Conservation (phyloP, 2,888 invertebrate genomes). For the Nipponacmea schrenckii region DNA sequence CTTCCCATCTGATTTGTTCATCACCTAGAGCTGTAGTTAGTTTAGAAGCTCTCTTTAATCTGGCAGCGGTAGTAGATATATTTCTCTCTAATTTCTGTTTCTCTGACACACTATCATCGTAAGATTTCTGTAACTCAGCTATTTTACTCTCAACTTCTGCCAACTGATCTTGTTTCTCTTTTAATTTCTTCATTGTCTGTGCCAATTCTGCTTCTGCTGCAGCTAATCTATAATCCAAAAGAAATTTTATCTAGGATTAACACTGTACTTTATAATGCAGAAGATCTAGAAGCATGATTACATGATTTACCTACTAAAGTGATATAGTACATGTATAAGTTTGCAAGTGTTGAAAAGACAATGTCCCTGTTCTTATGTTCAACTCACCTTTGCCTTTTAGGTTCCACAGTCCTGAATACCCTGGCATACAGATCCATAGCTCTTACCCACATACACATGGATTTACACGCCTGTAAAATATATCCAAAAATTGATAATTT, state of each 20-base stretch:
- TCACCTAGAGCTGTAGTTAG: conserved; percentile 87
- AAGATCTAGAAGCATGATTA: too few species aligned
- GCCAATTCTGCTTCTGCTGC: conserved; percentile 81
- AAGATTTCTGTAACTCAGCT: conserved; percentile 67
- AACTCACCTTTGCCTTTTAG: conserved; percentile 81
- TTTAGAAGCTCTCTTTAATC: conserved; percentile 84
- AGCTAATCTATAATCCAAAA: conserved; percentile 50
- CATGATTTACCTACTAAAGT: too few species aligned
- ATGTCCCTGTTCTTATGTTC: too few species aligned
- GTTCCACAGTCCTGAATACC: conserved; percentile 87
- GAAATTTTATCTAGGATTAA: too few species aligned
- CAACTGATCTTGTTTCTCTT: conserved; percentile 83
- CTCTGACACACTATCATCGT: conserved; percentile 72
- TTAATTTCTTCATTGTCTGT: conserved; percentile 79
- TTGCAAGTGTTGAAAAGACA: too few species aligned
- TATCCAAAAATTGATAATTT: background rate
- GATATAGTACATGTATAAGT: too few species aligned
- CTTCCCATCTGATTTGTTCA: conserved; percentile 71
- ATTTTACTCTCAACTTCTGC: conserved; percentile 83
- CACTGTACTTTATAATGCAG: background rate
- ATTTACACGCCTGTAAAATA: conserved; percentile 79
- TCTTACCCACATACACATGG: conserved; percentile 91
- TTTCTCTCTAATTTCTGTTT: conserved; percentile 80
- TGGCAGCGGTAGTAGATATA: conserved; percentile 81
- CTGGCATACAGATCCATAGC: conserved; percentile 90